Evolutionary conservation across 2,888 invertebrate genomes (phyloP).

Genomic region (Philereme vetulata): DNA sequence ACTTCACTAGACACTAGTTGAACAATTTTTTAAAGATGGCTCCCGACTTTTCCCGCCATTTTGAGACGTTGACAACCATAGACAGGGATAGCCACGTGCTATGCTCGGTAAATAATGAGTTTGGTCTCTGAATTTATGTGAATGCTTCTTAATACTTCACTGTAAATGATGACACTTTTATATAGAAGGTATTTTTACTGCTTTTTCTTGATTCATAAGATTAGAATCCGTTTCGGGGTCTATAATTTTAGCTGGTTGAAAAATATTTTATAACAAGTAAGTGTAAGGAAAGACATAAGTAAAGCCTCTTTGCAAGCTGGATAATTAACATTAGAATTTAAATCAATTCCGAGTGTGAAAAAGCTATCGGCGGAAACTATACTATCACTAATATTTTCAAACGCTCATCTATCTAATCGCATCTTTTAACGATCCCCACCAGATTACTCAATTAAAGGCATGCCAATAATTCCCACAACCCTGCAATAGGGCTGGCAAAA

Average conservation of each 20-base stretch:
- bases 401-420: constrained; percentile 10
- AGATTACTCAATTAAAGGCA: constrained; percentile 46
- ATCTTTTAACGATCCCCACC: constrained; percentile 24
- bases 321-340: too few species aligned
- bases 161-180: constrained; percentile 8
- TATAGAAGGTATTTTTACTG: constrained; percentile 10
- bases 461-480: constrained; percentile 48
- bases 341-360: too few species aligned
- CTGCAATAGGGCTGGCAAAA: constrained; percentile 52
- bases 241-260: too few species aligned
- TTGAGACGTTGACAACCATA: constrained; percentile 57
- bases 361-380: too few species aligned
- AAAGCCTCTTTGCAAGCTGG: too few species aligned
- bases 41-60: constrained; percentile 59
- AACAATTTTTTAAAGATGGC: constrained; percentile 73
- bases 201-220: constrained; percentile 1
- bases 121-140: constrained; percentile 45
- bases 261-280: too few species aligned
- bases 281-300: too few species aligned
- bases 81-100: constrained; percentile 63
- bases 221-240: background rate
- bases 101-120: constrained; percentile 54
- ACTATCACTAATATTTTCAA: background rate
- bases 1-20: constrained; percentile 51
- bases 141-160: constrained; percentile 35